Conservation (phyloP, 2,113 vertebrate species). For the Carlito syrichta region DNA sequence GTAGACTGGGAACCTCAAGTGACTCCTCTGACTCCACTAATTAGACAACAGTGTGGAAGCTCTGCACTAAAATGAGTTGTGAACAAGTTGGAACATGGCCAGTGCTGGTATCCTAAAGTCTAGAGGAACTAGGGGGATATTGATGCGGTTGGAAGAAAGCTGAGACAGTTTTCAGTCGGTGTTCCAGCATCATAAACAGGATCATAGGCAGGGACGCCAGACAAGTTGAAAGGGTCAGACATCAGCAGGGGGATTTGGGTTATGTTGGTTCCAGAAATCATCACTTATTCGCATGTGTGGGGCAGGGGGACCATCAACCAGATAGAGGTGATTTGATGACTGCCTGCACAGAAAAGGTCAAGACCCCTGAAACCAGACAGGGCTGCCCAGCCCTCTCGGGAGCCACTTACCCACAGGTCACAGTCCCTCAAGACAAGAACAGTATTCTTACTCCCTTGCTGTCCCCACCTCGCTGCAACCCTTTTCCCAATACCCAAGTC, state of each 20-base stretch:
- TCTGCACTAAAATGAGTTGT: not conserved
- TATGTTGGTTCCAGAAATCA: not conserved
- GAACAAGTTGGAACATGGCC: not conserved
- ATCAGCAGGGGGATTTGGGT: not conserved
- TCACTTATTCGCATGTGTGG: not conserved
- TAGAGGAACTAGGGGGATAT: not conserved
- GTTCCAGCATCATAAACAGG: not conserved
- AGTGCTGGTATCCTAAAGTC: accelerated
- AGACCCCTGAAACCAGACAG: not conserved
- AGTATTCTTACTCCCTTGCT: not conserved
- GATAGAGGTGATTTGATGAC: not conserved
- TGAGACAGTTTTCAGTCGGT: not conserved
- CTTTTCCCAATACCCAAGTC: not conserved
- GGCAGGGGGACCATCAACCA: not conserved
- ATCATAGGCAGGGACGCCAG: not conserved
- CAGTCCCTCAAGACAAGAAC: not conserved
- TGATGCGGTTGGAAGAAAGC: not conserved
- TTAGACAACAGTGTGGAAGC: not conserved
- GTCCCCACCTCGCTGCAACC: accelerated
- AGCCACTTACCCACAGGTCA: not conserved
- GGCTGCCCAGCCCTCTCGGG: not conserved
- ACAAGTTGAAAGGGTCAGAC: not conserved
- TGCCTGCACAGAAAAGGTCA: not conserved
- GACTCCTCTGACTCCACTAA: not conserved
- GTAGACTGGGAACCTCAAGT: not conserved